A percentile compares a stretch with the other conserved stretches of the same genome.
Evolutionary conservation across 2,113 vertebrate genomes (phyloP).

Genomic region (Rissa tridactyla): DNA sequence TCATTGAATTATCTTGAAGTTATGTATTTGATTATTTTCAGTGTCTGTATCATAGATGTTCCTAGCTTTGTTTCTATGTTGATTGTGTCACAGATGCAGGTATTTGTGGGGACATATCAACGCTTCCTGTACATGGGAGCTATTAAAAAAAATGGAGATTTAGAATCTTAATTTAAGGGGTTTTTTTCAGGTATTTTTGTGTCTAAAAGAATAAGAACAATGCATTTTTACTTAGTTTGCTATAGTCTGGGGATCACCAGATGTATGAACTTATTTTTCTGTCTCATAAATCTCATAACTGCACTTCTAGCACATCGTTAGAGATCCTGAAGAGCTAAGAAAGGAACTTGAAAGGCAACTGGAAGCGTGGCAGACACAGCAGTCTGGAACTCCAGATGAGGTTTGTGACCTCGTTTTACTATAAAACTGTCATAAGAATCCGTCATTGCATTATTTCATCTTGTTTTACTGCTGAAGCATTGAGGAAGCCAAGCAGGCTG

Average conservation of each 20-base stretch:
- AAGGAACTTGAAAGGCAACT: constrained; percentile 91
- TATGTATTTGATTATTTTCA: neutral
- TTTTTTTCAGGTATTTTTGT: neutral
- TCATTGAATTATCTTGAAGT: neutral
- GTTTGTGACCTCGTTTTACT: constrained; percentile 66
- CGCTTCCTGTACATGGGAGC: neutral
- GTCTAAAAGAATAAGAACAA: neutral
- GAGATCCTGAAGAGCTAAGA: constrained; percentile 84
- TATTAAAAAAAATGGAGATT: neutral
- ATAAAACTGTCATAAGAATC: neutral
- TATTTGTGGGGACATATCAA: neutral
- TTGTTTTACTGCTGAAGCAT: neutral
- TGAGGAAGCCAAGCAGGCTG: neutral
- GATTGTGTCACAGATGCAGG: neutral
- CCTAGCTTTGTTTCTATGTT: neutral
- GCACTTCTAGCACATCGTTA: constrained; percentile 70
- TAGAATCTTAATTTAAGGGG: neutral
- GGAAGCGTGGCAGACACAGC: constrained; percentile 85
- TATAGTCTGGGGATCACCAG: neutral
- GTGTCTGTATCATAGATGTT: neutral
- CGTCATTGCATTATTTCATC: neutral
- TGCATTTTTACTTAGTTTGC: neutral
- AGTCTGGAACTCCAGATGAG: constrained; percentile 82
- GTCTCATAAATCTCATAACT: neutral
- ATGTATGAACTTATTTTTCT: neutral